Percentiles rank a stretch among this genome's conserved stretches.
These are phyloP conservation scores for Chrosomus eos DNA, from an alignment of 2,797 vertebrate genomes.

Conservation along the genomic window DNA sequence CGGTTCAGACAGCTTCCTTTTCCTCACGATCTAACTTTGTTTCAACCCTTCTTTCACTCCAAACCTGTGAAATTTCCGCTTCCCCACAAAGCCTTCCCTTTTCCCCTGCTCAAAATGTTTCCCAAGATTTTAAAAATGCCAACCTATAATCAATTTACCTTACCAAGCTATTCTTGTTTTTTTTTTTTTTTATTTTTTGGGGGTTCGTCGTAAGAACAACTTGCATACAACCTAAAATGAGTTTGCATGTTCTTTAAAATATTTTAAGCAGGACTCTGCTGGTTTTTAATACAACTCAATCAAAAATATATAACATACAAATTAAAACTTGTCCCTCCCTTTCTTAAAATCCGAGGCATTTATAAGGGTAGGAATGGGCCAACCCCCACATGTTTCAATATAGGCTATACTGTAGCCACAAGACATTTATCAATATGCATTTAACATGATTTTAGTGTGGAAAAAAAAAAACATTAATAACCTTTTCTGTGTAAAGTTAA, in stretches of 20 bases:
- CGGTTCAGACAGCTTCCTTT: no score
- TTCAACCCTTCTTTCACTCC: no score
- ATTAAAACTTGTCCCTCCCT: background rate
- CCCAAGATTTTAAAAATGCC: slow-evolving; percentile 52
- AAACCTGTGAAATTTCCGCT: no score
- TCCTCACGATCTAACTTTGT: no score
- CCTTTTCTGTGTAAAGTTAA: no score
- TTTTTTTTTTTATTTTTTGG: background rate
- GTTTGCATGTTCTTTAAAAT: background rate
- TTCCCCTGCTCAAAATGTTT: no score
- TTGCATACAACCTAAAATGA: background rate
- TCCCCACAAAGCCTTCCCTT: no score
- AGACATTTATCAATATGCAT: background rate
- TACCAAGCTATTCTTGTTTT: background rate
- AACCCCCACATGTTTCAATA: background rate
- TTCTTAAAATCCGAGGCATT: background rate
- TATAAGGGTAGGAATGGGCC: background rate
- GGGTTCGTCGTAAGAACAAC: background rate
- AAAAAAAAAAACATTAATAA: no score
- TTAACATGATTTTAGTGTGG: background rate
- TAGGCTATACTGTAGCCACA: background rate
- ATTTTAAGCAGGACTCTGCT: background rate
- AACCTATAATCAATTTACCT: background rate
- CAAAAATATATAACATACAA: background rate
- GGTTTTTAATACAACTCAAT: background rate